A percentile compares a stretch with the other conserved stretches of the same genome.
phyloP scores from a whole-genome alignment of 2,113 vertebrate genomes.

The Pardalotus punctatus region DNA sequence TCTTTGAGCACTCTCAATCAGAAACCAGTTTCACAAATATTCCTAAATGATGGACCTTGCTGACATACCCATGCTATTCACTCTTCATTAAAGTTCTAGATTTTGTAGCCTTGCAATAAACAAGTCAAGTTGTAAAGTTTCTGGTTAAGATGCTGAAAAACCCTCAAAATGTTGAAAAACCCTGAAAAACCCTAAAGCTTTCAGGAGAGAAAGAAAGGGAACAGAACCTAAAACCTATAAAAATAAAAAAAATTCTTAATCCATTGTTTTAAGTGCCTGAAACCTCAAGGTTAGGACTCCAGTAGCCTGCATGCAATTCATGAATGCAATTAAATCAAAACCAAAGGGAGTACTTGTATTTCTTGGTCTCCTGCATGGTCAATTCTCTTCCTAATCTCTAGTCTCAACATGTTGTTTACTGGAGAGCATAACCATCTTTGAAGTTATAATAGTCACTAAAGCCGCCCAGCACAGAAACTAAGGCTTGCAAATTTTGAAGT shows the following conservation, averaged over 20 bases:
- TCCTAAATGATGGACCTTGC: neutral
- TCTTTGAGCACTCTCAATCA: neutral
- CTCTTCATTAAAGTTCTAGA: neutral
- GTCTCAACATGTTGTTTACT: neutral
- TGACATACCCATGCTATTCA: rapidly evolving
- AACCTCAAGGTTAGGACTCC: neutral
- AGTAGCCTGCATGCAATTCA: neutral
- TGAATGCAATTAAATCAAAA: neutral
- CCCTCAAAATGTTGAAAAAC: neutral
- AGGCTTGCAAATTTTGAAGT: neutral
- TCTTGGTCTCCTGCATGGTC: neutral
- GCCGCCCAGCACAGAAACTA: neutral
- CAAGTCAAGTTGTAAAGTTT: neutral
- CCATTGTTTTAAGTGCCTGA: neutral
- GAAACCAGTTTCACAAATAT: neutral
- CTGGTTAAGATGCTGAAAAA: neutral
- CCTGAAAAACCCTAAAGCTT: neutral
- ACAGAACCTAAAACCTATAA: neutral
- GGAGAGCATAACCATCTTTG: rapidly evolving
- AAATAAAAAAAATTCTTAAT: neutral
- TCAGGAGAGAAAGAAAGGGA: neutral
- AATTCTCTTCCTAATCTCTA: neutral
- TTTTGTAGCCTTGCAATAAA: neutral
- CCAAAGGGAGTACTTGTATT: rapidly evolving
- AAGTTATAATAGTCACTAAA: neutral